These are phyloP conservation scores for Acestrorhynchus altus DNA, from an alignment of 2,797 vertebrate species.

Conservation along the genomic window DNA sequence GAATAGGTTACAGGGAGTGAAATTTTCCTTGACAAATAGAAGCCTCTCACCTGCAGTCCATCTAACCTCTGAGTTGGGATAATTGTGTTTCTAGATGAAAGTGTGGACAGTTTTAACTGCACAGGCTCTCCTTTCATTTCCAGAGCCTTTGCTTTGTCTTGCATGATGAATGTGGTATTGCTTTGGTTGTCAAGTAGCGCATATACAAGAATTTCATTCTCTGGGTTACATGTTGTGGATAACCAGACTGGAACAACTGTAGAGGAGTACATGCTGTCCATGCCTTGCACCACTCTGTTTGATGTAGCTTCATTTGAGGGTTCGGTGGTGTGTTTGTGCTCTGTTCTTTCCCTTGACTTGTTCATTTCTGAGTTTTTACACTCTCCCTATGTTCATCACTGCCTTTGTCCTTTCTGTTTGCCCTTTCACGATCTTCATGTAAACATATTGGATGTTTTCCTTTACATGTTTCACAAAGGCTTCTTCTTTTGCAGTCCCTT, in stretches of 20 bases:
- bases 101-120: background rate
- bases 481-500: too few relatives aligned
- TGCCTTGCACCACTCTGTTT: background rate
- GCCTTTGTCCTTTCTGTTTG: background rate
- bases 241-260: slow-evolving; percentile 41
- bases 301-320: background rate
- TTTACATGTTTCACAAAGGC: too few relatives aligned
- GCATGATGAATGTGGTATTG: background rate
- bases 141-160: background rate
- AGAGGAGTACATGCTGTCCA: background rate
- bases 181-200: slow-evolving; percentile 35
- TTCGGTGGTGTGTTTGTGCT: background rate
- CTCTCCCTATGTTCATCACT: too few relatives aligned
- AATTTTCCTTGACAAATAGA: background rate
- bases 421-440: background rate
- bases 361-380: too few relatives aligned
- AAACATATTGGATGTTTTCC: too few relatives aligned
- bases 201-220: slow-evolving; percentile 19
- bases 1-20: background rate
- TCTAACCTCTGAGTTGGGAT: background rate
- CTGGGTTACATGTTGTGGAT: slow-evolving; percentile 25
- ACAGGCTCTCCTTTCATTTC: background rate
- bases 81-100: background rate
- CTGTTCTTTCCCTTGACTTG: too few relatives aligned
- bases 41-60: slow-evolving; percentile 6